Evolutionary conservation across 1,140 invertebrate genomes (phyloP), one percentile per base, ranked within the genome.

Genomic region (Drosophila dunni): DNA sequence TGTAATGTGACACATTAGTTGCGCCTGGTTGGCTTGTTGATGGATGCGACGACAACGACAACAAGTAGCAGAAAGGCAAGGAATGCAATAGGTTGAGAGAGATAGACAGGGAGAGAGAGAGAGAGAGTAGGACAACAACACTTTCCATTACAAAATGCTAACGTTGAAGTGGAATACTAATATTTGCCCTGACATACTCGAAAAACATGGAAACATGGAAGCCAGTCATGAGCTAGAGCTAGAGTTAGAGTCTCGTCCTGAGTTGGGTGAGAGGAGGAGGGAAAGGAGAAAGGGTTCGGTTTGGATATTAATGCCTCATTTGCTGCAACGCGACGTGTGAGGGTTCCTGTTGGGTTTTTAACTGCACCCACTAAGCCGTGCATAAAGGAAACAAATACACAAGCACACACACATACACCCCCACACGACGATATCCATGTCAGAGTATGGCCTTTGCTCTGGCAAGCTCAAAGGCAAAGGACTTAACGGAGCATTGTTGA

Each of bases 281-380:
- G 69, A 60, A 61, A 60, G 33, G 13, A 29, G 15, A 13, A 13
- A 8, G 45, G 13, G 8, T 7, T 53, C n/a, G 66, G 62, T 57
- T 75, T 56, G 78, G 78, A 90, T 90, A 90, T 90, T 90, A 90
- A 90, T 90, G 85, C 85, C 85, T 90, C 85, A 90, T 90, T 90
- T 90, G 81, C 76, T 85, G 81, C 70, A 78, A 62, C 24, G 65
- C 61, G 45, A 56, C 54, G 51, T 50, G 54, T 33, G 65, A 54
- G 53, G 34, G 60, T 74, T 57, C 60, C 20, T 46, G 64, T 42
- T 56, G 38, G 53, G 50, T 46, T 44, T 63, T 71, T 13, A 66
- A 68, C 58, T 88, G 72, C 74, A 81, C 72, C 70, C 78, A 72
- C 65, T 78, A 80, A 89, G 80, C 69, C 77, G 53, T 75, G 66